Evolutionary conservation across 1,140 invertebrate genomes (phyloP).

Genomic region (Helicoverpa armigera): DNA sequence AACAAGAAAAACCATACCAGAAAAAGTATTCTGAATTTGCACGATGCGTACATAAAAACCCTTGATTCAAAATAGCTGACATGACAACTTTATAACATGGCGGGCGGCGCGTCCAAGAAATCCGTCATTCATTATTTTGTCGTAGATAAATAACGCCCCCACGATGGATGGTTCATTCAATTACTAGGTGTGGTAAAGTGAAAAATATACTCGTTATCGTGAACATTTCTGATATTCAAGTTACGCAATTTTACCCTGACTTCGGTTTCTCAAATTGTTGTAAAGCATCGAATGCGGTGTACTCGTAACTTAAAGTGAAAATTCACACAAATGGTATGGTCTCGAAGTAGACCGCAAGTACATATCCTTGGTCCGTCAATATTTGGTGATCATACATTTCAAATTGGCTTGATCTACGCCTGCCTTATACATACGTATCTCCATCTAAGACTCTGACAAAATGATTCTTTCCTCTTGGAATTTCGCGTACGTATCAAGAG

Average conservation of each 20-base stretch:
- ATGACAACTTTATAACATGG: conserved; percentile 24
- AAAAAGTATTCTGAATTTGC: too few relatives aligned
- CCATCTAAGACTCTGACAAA: too few relatives aligned
- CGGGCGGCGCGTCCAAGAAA: conserved; percentile 10
- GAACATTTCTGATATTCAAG: conserved; percentile 24
- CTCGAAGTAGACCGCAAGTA: too few relatives aligned
- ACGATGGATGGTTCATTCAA: conserved; percentile 37
- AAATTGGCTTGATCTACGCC: too few relatives aligned
- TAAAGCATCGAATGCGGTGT: neutral
- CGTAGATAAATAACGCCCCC: conserved; percentile 40
- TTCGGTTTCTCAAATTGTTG: neutral
- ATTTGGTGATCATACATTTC: too few relatives aligned
- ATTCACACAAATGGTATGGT: too few relatives aligned
- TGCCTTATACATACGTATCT: too few relatives aligned
- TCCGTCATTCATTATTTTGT: conserved; percentile 43
- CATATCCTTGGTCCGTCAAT: too few relatives aligned
- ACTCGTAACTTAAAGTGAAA: too few relatives aligned
- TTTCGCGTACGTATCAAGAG: too few relatives aligned
- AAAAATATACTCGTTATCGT: conserved; percentile 36
- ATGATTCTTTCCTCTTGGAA: too few relatives aligned
- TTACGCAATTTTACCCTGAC: neutral
- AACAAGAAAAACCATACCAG: too few relatives aligned
- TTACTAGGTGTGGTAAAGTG: conserved; percentile 17
- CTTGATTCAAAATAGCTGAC: conserved; percentile 8
- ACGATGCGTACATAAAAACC: neutral